Evolutionary conservation across 2,888 invertebrate genomes (phyloP).

Genomic region (Seladonia tumulorum): DNA sequence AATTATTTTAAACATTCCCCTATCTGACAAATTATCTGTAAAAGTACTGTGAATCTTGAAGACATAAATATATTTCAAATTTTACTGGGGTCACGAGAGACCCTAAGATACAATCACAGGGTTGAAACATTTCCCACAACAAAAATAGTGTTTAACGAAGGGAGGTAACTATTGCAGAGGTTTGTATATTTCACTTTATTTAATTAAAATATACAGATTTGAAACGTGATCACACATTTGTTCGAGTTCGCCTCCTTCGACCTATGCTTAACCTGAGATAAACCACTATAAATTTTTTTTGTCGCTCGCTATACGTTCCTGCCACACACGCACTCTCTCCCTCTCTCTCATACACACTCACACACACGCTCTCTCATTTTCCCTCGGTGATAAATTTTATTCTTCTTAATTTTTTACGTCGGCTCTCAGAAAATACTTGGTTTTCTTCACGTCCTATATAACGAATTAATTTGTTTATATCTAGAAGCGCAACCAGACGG

Average conservation of each 20-base stretch:
- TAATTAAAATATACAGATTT: conserved; percentile 83
- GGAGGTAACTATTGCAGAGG: not conserved
- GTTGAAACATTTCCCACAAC: not conserved
- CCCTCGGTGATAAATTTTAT: conserved; percentile 44
- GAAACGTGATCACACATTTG: conserved; percentile 81
- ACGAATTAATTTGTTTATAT: conserved; percentile 59
- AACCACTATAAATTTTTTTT: conserved; percentile 59
- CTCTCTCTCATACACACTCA: not conserved
- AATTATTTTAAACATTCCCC: not conserved
- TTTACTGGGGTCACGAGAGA: not conserved
- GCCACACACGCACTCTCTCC: not conserved
- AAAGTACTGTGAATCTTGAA: not conserved
- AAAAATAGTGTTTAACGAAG: not conserved
- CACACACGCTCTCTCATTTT: not conserved
- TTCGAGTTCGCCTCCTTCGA: conserved; percentile 69
- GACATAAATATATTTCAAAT: not conserved
- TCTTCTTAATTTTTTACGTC: conserved; percentile 30
- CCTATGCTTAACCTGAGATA: conserved; percentile 70
- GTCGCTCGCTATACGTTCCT: conserved; percentile 45
- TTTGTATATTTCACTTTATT: conserved; percentile 74
- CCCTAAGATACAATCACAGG: not conserved
- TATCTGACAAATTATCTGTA: not conserved
- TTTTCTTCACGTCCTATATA: conserved; percentile 59
- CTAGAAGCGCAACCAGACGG: conserved; percentile 66
- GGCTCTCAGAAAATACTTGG: conserved; percentile 75